A percentile compares a stretch with the other conserved stretches of the same genome.
phyloP scores from a whole-genome alignment of 2,888 invertebrate genomes.

The Furcula furcula region DNA sequence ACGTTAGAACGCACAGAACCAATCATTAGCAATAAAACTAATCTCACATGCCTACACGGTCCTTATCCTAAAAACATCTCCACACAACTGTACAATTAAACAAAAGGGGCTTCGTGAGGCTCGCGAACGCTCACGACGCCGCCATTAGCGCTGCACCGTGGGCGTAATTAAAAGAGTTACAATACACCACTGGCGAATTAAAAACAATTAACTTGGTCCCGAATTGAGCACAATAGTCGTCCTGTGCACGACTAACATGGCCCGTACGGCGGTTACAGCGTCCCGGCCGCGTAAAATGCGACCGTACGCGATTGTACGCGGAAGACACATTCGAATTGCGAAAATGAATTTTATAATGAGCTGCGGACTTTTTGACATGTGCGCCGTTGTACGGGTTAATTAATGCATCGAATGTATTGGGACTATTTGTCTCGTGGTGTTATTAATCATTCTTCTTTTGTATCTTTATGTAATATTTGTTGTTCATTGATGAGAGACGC shows the following conservation, averaged over 20 bases:
- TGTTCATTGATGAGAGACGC: no score
- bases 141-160: slow-evolving; percentile 67
- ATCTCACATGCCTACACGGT: slow-evolving; percentile 33
- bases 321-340: slow-evolving; percentile 20
- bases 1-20: slow-evolving; percentile 10
- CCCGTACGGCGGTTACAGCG: slow-evolving; percentile 15
- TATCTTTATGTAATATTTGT: slow-evolving; percentile 1
- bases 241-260: slow-evolving; percentile 58
- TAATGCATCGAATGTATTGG: slow-evolving; percentile 4
- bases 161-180: slow-evolving; percentile 79
- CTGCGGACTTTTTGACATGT: slow-evolving; percentile 11
- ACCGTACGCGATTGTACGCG: slow-evolving; percentile 29
- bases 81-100: slow-evolving; percentile 55
- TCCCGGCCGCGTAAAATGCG: slow-evolving; percentile 26
- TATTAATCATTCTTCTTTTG: slow-evolving; percentile 3
- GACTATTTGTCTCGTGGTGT: slow-evolving; percentile 1
- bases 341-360: slow-evolving; percentile 37
- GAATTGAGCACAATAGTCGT: slow-evolving; percentile 74
- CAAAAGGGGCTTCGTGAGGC: slow-evolving; percentile 60
- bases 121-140: slow-evolving; percentile 58
- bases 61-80: slow-evolving; percentile 43
- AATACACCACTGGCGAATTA: slow-evolving; percentile 72
- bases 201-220: slow-evolving; percentile 75
- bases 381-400: slow-evolving; percentile 11
- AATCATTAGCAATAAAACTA: slow-evolving; percentile 33